These are phyloP conservation scores for Pangasius mekongensis DNA, from an alignment of 2,797 vertebrate species.

Conservation along the genomic window DNA sequence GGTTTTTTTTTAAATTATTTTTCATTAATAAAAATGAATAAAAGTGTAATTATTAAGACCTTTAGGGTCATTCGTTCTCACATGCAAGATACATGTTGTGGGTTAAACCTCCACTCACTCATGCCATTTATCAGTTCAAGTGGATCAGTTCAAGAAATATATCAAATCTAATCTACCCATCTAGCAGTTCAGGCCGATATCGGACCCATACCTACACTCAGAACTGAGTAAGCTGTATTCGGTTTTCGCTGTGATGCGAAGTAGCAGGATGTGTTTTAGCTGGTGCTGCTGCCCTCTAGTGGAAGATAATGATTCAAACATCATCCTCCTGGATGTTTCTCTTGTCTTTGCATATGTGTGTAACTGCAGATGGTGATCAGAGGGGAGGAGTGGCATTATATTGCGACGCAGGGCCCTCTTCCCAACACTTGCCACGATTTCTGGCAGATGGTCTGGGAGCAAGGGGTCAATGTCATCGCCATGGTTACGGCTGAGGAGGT, in stretches of 20 bases:
- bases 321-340: not conserved
- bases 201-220: too few species aligned
- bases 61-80: not conserved
- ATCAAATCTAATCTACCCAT: too few species aligned
- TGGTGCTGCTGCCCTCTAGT: constrained; percentile 61
- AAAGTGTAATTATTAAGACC: not conserved
- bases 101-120: too few species aligned
- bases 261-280: not conserved
- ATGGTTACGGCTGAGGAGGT: constrained; percentile 99
- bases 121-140: too few species aligned
- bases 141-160: too few species aligned
- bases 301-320: constrained; percentile 26
- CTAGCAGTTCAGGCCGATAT: too few species aligned
- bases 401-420: constrained; percentile 94
- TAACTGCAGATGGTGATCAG: constrained; percentile 84
- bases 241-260: not conserved
- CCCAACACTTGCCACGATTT: constrained; percentile 95
- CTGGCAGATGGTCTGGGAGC: constrained; percentile 99
- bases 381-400: constrained; percentile 96
- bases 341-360: constrained; percentile 17
- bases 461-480: constrained; percentile 95
- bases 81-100: too few species aligned
- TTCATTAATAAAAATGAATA: not conserved
- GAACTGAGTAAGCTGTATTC: not conserved
- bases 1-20: not conserved